Percentiles rank a stretch among this genome's conserved stretches.
phyloP scores from a whole-genome alignment of 1,140 invertebrate genomes.

The Drosophila suzukii region DNA sequence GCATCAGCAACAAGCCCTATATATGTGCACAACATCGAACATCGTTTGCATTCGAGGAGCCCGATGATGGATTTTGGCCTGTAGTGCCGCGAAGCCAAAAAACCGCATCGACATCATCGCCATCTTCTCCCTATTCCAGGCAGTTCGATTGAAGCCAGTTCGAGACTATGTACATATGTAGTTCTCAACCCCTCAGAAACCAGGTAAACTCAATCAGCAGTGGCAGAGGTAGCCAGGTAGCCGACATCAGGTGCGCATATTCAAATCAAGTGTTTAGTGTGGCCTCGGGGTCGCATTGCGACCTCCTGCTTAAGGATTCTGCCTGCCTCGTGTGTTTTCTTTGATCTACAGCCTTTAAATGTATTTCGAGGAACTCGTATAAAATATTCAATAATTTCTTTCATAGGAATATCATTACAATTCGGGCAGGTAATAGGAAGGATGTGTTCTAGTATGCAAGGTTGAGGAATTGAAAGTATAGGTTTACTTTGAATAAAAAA shows the following conservation, averaged over 20 bases:
- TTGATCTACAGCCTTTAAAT: conserved; percentile 26
- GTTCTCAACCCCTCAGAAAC: not conserved
- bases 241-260: conserved; percentile 36
- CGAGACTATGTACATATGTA: not conserved
- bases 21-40: conserved; percentile 14
- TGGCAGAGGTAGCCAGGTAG: conserved; percentile 7
- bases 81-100: conserved; percentile 34
- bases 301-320: conserved; percentile 6
- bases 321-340: conserved; percentile 3
- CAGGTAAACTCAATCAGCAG: conserved; percentile 43
- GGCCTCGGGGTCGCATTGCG: not conserved
- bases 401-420: conserved; percentile 27
- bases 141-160: conserved; percentile 34
- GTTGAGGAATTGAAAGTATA: not conserved
- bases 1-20: conserved; percentile 15
- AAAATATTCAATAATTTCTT: conserved; percentile 28
- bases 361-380: conserved; percentile 1
- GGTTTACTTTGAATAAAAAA: too few species aligned
- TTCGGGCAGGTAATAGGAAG: conserved; percentile 11
- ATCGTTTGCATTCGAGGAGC: conserved; percentile 3
- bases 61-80: conserved; percentile 28
- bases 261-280: conserved; percentile 33
- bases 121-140: conserved; percentile 5
- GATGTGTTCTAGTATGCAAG: not conserved
- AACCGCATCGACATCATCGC: conserved; percentile 35